phyloP scores from a whole-genome alignment of 1,140 invertebrate species.

The Hydropsyche tenuis region DNA sequence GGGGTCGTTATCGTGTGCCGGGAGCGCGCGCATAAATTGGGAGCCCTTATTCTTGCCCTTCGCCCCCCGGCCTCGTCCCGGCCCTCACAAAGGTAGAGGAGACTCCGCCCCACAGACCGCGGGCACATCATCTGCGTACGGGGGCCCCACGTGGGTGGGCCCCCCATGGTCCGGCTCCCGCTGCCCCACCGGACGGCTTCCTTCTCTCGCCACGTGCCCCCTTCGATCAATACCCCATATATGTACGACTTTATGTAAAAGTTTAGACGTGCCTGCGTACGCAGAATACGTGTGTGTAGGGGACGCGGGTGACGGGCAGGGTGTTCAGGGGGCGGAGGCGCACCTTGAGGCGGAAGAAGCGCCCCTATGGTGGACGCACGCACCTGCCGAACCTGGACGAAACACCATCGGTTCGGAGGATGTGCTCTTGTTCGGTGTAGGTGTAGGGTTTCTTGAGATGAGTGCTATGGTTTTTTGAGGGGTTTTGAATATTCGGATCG shows the following conservation, averaged over 20 bases:
- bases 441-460: too few relatives aligned
- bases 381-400: background rate
- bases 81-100: conserved; percentile 28
- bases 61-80: background rate
- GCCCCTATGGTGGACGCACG: background rate
- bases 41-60: conserved; percentile 35
- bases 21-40: conserved; percentile 32
- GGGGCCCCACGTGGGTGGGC: conserved; percentile 30
- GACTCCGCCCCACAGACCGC: conserved; percentile 31
- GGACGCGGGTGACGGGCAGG: background rate
- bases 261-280: conserved; percentile 50
- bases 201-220: conserved; percentile 44
- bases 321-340: background rate
- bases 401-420: too few relatives aligned
- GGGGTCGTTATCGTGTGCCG: background rate
- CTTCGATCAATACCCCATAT: conserved; percentile 50
- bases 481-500: too few relatives aligned
- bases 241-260: conserved; percentile 51
- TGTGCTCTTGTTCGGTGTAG: too few relatives aligned
- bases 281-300: conserved; percentile 41
- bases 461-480: too few relatives aligned
- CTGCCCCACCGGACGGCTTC: conserved; percentile 34
- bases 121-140: conserved; percentile 49
- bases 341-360: background rate
- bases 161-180: conserved; percentile 45